These are phyloP conservation scores for Monoplex corrugatus DNA, from an alignment of 2,888 invertebrate species.

Conservation along the genomic window DNA sequence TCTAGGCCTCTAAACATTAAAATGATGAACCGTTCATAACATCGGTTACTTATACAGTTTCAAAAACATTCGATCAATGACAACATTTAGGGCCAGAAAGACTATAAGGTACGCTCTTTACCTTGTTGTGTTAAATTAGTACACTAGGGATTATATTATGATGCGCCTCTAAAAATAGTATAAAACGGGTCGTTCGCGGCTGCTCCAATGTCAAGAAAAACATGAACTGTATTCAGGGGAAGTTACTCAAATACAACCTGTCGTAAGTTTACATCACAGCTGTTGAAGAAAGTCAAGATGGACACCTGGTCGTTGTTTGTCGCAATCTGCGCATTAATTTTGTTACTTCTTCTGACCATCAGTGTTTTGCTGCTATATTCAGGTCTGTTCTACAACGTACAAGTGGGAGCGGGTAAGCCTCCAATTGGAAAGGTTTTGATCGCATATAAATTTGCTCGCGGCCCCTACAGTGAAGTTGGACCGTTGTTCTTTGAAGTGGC, in stretches of 20 bases:
- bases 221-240: constrained; percentile 3
- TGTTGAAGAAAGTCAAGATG: constrained; percentile 62
- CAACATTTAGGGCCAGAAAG: no score
- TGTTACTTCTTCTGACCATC: constrained; percentile 76
- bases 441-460: constrained; percentile 82
- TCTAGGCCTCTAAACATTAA: no score
- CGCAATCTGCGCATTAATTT: constrained; percentile 69
- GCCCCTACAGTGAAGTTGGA: constrained; percentile 82
- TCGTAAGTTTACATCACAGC: constrained; percentile 8
- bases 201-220: no score
- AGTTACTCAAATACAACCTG: not conserved
- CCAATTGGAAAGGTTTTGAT: constrained; percentile 76
- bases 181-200: no score
- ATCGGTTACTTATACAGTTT: no score
- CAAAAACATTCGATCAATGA: no score
- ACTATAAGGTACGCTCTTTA: no score
- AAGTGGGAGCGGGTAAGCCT: constrained; percentile 80
- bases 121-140: no score
- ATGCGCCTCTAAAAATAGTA: no score
- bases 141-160: no score
- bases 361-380: constrained; percentile 74
- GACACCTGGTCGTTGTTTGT: constrained; percentile 63
- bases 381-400: constrained; percentile 78
- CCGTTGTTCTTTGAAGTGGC: constrained; percentile 81
- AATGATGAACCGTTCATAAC: no score